Evolutionary conservation across 2,888 invertebrate species (phyloP), one percentile per base, ranked within the genome.

Genomic region (Andrena bucephala): DNA sequence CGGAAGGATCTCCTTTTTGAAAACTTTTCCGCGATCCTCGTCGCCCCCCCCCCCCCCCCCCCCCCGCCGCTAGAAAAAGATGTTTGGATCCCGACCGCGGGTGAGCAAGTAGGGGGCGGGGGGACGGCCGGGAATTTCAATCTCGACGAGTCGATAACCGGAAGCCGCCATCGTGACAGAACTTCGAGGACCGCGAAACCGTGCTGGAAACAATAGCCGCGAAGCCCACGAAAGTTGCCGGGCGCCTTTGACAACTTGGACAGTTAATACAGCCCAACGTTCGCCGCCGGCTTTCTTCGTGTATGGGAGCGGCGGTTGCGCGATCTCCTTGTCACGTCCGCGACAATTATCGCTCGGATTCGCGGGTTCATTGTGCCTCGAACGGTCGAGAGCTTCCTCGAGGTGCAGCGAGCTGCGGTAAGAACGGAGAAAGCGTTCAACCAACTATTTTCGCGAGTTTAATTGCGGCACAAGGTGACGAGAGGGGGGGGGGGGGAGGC

Each of bases 221-320:
- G 81, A 79, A 82, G 63, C 83, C 77, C 42, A 24, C 29, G 77
- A 81, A 84, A 89, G 84, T 83, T 83, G 50, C 29, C 67, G 20
- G 67, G 59, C 68, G 52, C 67, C 81, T 86, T 85, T 88, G 89
- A 89, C 88, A 88, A 89, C 85, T 89, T 88, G 66, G 85, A 89
- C 89, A 87, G 87, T 88, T 88, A 86, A 84, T 87, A 82, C 72
- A 57, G 70, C 72, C 29, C 65, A 5, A 20, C 13, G 36, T 33
- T 20, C 54, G n/a, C 20, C 20, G 6, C 16, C 57, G 48, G 54
- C 36, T 54, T 81, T 69, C 57, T 69, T 74, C 66, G 52, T 20
- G 52, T 16, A 60, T 10, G 48, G 48, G 7, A 20, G n/a, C 8
- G 6, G n/a, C 20, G 10, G 10, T 20, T 29, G 27, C 74, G 48